Evolutionary conservation across 2,797 vertebrate genomes (phyloP).

Genomic region (Sebastes alutus): DNA sequence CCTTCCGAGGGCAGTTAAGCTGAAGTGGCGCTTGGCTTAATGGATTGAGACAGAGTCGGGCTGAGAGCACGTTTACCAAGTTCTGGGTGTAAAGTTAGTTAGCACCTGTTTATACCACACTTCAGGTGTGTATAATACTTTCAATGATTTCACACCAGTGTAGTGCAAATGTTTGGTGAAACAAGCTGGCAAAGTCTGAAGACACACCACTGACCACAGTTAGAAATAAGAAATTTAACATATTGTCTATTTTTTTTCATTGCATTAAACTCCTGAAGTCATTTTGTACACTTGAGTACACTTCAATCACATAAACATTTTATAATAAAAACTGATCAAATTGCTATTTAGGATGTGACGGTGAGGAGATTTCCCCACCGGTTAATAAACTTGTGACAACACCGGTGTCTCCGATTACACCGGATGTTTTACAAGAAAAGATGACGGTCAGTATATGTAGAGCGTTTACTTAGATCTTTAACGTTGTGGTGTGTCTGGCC

Average conservation of each 20-base stretch:
- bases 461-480: no score
- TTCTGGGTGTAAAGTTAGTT: conserved; percentile 49
- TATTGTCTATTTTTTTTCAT: not conserved
- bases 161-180: not conserved
- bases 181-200: not conserved
- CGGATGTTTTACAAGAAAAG: no score
- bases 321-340: not conserved
- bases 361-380: no score
- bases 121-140: conserved; percentile 11
- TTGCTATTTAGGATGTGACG: no score
- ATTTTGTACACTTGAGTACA: not conserved
- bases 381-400: no score
- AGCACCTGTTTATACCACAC: conserved; percentile 50
- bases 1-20: conserved; percentile 67
- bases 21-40: conserved; percentile 72
- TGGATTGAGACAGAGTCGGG: conserved; percentile 60
- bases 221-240: not conserved
- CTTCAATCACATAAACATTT: not conserved
- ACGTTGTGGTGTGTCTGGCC: no score
- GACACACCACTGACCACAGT: not conserved
- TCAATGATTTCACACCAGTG: not conserved
- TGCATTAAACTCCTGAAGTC: not conserved
- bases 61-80: conserved; percentile 49
- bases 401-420: rapidly evolving
- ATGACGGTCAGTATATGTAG: no score